Conservation (phyloP, 2,888 invertebrate genomes). For the Julus scandinavius region DNA sequence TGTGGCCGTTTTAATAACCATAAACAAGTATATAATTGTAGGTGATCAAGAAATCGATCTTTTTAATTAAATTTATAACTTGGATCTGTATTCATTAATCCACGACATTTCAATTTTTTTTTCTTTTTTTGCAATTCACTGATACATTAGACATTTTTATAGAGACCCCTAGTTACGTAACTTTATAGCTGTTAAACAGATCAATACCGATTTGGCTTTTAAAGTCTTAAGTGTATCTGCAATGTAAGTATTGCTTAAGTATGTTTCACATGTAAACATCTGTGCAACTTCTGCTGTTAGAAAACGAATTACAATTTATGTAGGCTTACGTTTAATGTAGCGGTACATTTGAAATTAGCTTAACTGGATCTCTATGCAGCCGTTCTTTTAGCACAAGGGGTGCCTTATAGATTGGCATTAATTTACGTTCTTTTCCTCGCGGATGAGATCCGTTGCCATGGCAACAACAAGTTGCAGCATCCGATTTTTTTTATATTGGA, state of each 20-base stretch:
- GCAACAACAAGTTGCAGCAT: background rate
- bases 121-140: background rate
- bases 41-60: no score
- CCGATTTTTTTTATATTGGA: constrained; percentile 7
- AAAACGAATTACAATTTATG: background rate
- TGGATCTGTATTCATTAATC: no score
- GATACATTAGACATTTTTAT: background rate
- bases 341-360: constrained; percentile 6
- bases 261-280: background rate
- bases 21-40: no score
- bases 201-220: background rate
- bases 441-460: background rate
- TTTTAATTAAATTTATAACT: no score
- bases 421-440: background rate
- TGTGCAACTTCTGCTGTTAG: background rate
- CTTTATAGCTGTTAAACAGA: background rate
- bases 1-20: no score
- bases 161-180: background rate
- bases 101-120: no score
- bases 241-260: background rate
- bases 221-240: background rate
- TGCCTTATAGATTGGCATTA: background rate
- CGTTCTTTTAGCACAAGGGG: background rate
- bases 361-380: background rate
- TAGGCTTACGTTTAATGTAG: background rate